These are phyloP conservation scores for Apistogramma diplotaenia DNA, from an alignment of 2,113 vertebrate genomes.

Conservation along the genomic window DNA sequence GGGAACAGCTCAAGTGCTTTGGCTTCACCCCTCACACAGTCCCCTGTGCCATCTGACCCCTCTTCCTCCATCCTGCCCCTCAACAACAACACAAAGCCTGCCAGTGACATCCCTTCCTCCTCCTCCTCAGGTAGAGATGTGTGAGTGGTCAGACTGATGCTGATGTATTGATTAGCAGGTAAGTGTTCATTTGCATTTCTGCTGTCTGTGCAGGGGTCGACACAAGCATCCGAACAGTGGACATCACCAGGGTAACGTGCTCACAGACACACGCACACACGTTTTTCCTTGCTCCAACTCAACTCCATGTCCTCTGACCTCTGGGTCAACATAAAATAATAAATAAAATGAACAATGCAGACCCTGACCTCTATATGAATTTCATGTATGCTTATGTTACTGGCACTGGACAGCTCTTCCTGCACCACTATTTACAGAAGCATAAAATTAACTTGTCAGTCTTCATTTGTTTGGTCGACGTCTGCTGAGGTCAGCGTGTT, in stretches of 20 bases:
- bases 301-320: not conserved
- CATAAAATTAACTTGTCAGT: too few species aligned
- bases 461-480: too few species aligned
- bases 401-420: too few species aligned
- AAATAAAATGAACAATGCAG: not conserved
- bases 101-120: constrained; percentile 67
- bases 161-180: not conserved
- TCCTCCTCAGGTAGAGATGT: not conserved
- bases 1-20: constrained; percentile 62
- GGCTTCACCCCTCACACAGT: constrained; percentile 64
- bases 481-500: too few species aligned
- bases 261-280: not conserved
- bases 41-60: not conserved
- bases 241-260: constrained; percentile 84
- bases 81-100: constrained; percentile 69
- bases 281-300: not conserved
- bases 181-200: not conserved
- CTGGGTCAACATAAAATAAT: not conserved
- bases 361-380: too few species aligned
- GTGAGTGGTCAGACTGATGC: not conserved
- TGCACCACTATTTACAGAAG: too few species aligned
- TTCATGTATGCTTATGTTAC: too few species aligned
- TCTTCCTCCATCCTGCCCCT: constrained; percentile 61
- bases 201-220: constrained; percentile 69
- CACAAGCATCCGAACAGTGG: constrained; percentile 82